Base-by-base conservation (phyloP, 2,113 vertebrate species). In the Chlamydotis undulata region DNA sequence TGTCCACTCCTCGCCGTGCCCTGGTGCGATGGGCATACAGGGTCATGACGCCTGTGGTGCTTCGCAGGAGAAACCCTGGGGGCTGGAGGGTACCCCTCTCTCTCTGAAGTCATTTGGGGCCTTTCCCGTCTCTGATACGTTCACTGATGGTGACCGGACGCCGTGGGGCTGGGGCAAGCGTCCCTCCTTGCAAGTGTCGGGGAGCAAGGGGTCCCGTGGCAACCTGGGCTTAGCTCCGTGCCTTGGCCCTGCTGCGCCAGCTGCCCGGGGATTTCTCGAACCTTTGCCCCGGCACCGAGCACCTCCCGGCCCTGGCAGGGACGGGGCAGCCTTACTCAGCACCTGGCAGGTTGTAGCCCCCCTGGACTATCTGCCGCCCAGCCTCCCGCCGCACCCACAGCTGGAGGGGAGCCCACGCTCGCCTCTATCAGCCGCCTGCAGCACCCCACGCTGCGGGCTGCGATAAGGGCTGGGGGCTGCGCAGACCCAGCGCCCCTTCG, bases 341-440 rank as follows among this genome's bases (percentile, higher is more conserved):
- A 84, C 49, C 65, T 75, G 80, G 86, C 49, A 90, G 53, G 19
- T 41, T 50, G 35, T 31, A 57, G 52, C 23, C 35, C 81, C 41
- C 1, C 26, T 19, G 13, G 19, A 19, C 45, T 96, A 95, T 96
- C 96, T 84, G 19, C 24, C 74, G 63, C 37, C 39, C 60, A 6
- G 1, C 56, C 52, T 84, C 65, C 61, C 56, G 89, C 94, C 96
- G 91, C 96, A 82, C 96, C 96, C 95, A 43, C 10, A 37, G 91
- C 69, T 95, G 94, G 87, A 94, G 45, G 24, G 39, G 73, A 96
- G 77, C 83, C 80, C 69, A 26, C 0, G 1, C 10, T n/a, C 22
- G 55, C 61, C 69, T 47, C 95, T 94, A 96, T 97, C 95, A 75
- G 81, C 41, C 2, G 7, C 47, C 22, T 1, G 2, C 59, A 77